Conservation (phyloP, 2,888 invertebrate species). For the Lasius platythorax region DNA sequence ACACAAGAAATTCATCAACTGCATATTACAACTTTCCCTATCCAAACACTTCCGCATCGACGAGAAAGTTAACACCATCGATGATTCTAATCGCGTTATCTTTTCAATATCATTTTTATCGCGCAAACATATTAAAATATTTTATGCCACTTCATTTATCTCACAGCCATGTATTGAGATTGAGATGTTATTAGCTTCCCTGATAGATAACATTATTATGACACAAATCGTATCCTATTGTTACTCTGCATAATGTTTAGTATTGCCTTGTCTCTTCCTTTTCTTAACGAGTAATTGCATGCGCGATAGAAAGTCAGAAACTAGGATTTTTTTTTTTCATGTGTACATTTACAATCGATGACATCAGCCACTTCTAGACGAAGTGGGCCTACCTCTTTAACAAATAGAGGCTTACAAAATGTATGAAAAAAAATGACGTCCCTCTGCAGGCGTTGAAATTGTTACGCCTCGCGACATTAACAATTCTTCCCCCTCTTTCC, state of each 20-base stretch:
- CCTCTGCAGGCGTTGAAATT: background rate
- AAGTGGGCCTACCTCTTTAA: slow-evolving; percentile 20
- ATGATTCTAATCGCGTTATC: slow-evolving; percentile 50
- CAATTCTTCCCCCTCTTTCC: background rate
- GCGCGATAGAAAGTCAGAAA: slow-evolving; percentile 37
- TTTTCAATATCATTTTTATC: slow-evolving; percentile 49
- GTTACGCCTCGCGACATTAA: background rate
- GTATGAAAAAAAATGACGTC: slow-evolving; percentile 36
- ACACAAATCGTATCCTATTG: slow-evolving; percentile 31
- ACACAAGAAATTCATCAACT: slow-evolving; percentile 39
- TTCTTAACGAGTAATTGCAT: slow-evolving; percentile 19
- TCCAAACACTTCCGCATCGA: slow-evolving; percentile 50
- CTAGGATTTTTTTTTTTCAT: background rate
- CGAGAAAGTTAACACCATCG: slow-evolving; percentile 56
- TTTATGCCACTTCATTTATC: slow-evolving; percentile 33
- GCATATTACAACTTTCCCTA: slow-evolving; percentile 53
- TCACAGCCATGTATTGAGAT: slow-evolving; percentile 19
- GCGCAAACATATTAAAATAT: slow-evolving; percentile 18
- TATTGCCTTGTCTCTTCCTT: slow-evolving; percentile 15
- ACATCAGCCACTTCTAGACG: slow-evolving; percentile 37
- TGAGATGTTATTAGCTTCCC: slow-evolving; percentile 52
- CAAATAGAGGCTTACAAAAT: background rate
- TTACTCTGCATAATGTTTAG: slow-evolving; percentile 18
- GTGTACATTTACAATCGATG: slow-evolving; percentile 35
- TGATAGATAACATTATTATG: slow-evolving; percentile 52